A percentile compares a stretch with the other conserved stretches of the same genome.
These are phyloP conservation scores for Ophioderma brevispina DNA, from an alignment of 35 echinoderm and acorn worm genomes.

Conservation along the genomic window DNA sequence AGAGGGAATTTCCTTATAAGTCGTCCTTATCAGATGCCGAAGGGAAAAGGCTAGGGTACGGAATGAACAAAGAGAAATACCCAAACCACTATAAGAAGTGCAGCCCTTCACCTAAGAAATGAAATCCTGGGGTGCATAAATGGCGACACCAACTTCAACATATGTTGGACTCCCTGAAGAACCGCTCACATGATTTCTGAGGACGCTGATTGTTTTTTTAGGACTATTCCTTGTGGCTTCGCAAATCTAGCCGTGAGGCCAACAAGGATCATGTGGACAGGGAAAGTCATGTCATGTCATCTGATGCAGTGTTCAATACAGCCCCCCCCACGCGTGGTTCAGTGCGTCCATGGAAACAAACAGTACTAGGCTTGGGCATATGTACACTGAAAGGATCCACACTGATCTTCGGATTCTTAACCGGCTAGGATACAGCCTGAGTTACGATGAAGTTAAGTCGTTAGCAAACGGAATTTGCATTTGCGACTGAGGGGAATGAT, in stretches of 20 bases:
- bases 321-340: slow-evolving; percentile 2
- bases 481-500: not conserved
- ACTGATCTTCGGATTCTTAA: slow-evolving; percentile 16
- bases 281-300: slow-evolving; percentile 20
- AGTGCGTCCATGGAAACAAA: slow-evolving; percentile 21
- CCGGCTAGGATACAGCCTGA: slow-evolving; percentile 20
- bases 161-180: not conserved
- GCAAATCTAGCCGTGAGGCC: slow-evolving; percentile 20
- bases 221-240: slow-evolving; percentile 12
- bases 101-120: slow-evolving; percentile 16
- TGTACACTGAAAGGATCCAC: slow-evolving; percentile 12
- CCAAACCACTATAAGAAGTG: not conserved
- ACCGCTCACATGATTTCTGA: not conserved
- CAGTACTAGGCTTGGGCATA: slow-evolving; percentile 19
- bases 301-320: slow-evolving; percentile 19
- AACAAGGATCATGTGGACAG: slow-evolving; percentile 1
- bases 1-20: no score
- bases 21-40: no score
- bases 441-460: slow-evolving; percentile 17
- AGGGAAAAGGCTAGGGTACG: not conserved
- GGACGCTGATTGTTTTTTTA: slow-evolving; percentile 6
- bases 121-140: not conserved
- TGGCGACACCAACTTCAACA: slow-evolving; percentile 14
- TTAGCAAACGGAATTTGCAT: slow-evolving; percentile 23
- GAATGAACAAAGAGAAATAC: slow-evolving; percentile 20